Evolutionary conservation across 2,797 vertebrate species (phyloP).

Genomic region (Pterois miles): DNA sequence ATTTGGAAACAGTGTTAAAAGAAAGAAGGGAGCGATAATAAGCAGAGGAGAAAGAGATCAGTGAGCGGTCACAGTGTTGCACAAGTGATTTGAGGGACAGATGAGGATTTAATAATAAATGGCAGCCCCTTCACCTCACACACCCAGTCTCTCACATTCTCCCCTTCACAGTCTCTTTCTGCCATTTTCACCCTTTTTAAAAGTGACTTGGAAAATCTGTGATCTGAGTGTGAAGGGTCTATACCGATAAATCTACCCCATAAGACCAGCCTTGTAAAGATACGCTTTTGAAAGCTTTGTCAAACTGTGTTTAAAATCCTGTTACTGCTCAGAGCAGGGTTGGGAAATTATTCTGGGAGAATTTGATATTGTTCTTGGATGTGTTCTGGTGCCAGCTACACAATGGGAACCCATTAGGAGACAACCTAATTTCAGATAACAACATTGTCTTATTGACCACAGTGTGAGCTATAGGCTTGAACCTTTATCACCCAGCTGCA

Average conservation of each 20-base stretch:
- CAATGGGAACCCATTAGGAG: neutral
- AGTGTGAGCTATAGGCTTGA: neutral
- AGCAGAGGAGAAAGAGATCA: slow-evolving; percentile 15
- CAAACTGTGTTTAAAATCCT: neutral
- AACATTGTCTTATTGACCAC: neutral
- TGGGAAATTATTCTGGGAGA: neutral
- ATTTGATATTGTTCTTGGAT: neutral
- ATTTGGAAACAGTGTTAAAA: slow-evolving; percentile 20
- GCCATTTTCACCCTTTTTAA: slow-evolving; percentile 14
- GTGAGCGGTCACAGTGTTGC: neutral
- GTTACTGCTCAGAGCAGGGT: neutral
- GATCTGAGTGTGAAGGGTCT: slow-evolving; percentile 12
- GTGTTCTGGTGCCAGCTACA: neutral
- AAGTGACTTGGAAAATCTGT: slow-evolving; percentile 21
- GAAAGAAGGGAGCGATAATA: neutral
- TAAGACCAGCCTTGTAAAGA: neutral
- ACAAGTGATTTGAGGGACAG: slow-evolving; percentile 21
- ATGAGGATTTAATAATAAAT: slow-evolving; percentile 39
- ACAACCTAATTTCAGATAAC: slow-evolving; percentile 2
- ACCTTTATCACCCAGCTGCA: slow-evolving; percentile 1
- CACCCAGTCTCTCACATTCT: slow-evolving; percentile 22
- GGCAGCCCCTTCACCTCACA: slow-evolving; percentile 22
- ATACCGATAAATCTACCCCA: neutral
- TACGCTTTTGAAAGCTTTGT: neutral
- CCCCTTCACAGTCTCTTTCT: slow-evolving; percentile 4